These are phyloP conservation scores for Halichoeres trimaculatus DNA, from an alignment of 2,113 vertebrate species.

Conservation along the genomic window DNA sequence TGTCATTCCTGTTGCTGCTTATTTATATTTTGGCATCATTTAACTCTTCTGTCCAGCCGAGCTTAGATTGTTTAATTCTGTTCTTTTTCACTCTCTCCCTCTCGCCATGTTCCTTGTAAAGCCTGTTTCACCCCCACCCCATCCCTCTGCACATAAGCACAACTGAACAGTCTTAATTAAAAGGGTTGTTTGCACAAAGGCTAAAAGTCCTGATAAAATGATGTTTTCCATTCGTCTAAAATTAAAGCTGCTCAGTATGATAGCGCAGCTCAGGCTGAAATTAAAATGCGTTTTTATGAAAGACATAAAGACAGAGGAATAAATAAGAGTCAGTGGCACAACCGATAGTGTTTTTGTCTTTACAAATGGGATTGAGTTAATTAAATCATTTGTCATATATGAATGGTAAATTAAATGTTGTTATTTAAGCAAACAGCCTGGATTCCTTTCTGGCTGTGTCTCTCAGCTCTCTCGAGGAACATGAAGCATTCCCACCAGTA, in stretches of 20 bases:
- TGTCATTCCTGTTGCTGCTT: background rate
- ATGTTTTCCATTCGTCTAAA: constrained; percentile 57
- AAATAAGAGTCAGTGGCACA: constrained; percentile 11
- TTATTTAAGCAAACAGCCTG: background rate
- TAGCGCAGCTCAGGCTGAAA: constrained; percentile 42
- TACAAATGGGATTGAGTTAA: constrained; percentile 5
- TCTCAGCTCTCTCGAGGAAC: background rate
- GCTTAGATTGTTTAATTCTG: background rate
- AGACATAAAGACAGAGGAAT: constrained; percentile 33
- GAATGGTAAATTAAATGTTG: background rate
- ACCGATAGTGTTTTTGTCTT: constrained; percentile 4
- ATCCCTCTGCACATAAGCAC: constrained; percentile 59
- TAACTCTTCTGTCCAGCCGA: background rate
- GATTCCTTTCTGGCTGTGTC: background rate
- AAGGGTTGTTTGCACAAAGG: constrained; percentile 68
- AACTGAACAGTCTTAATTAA: constrained; percentile 71
- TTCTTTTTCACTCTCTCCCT: background rate
- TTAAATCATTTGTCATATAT: constrained; percentile 3
- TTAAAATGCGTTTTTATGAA: constrained; percentile 48
- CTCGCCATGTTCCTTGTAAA: constrained; percentile 29
- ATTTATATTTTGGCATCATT: constrained; percentile 21
- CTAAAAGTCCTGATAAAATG: constrained; percentile 67
- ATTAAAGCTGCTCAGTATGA: constrained; percentile 58
- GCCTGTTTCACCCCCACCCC: constrained; percentile 36
- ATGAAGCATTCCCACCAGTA: background rate